A percentile compares a stretch with the other conserved stretches of the same genome.
Evolutionary conservation across 2,797 vertebrate genomes (phyloP).

Genomic region (Ispidina lecontei): DNA sequence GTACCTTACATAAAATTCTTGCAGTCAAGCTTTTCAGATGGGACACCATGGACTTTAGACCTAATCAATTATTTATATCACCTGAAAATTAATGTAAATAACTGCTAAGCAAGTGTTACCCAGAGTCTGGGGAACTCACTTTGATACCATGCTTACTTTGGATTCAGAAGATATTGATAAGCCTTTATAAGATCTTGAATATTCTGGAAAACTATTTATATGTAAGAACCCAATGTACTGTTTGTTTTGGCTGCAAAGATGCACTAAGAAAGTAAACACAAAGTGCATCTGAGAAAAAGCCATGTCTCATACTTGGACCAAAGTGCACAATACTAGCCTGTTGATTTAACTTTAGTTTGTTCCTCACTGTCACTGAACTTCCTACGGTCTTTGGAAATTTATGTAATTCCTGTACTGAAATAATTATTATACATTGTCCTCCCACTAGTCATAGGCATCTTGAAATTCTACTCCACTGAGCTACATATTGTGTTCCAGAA

Average conservation of each 20-base stretch:
- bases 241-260: not conserved
- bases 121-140: not conserved
- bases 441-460: not conserved
- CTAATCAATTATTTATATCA: not conserved
- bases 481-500: not conserved
- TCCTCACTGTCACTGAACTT: not conserved
- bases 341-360: not conserved
- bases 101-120: not conserved
- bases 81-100: constrained; percentile 28
- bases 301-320: not conserved
- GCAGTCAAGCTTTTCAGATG: not conserved
- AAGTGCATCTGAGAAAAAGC: not conserved
- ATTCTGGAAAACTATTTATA: not conserved
- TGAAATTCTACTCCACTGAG: not conserved
- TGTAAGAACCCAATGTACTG: not conserved
- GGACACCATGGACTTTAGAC: not conserved
- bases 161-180: not conserved
- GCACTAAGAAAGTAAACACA: not conserved
- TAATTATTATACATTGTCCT: not conserved
- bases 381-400: not conserved
- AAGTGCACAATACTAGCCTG: not conserved
- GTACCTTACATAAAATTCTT: not conserved
- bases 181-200: not conserved
- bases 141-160: not conserved
- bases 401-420: not conserved